phyloP scores from a whole-genome alignment of 1,140 invertebrate species.

The Geopemphigus sp. region DNA sequence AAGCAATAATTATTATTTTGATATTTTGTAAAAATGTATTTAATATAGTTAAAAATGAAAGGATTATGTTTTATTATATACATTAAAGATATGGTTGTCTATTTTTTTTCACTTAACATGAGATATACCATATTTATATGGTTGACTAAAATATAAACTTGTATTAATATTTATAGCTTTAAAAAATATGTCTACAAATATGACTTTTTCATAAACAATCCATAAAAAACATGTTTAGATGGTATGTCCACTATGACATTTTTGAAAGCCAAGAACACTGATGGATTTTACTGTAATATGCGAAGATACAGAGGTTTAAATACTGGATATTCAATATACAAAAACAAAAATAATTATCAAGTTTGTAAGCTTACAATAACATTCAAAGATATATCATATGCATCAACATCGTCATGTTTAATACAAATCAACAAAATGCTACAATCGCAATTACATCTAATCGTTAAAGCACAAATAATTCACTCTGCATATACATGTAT shows the following conservation, averaged over 20 bases:
- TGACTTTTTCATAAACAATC: background rate
- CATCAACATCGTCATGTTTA: background rate
- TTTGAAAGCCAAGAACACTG: constrained; percentile 48
- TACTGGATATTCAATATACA: constrained; percentile 63
- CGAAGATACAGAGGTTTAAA: constrained; percentile 60
- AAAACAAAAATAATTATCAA: constrained; percentile 64
- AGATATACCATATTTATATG: too few relatives aligned
- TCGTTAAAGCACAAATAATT: constrained; percentile 43
- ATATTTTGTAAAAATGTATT: too few relatives aligned
- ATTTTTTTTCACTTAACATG: too few relatives aligned
- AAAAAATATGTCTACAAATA: background rate
- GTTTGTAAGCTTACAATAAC: constrained; percentile 73
- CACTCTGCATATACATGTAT: constrained; percentile 53
- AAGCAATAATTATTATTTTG: too few relatives aligned
- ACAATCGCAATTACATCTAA: constrained; percentile 19
- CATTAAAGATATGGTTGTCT: too few relatives aligned
- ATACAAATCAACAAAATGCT: background rate
- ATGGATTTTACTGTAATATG: constrained; percentile 59
- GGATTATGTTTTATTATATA: too few relatives aligned
- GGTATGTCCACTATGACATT: constrained; percentile 28
- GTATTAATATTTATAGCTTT: too few relatives aligned
- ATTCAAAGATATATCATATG: constrained; percentile 63
- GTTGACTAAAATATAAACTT: too few relatives aligned
- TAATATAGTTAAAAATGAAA: too few relatives aligned
- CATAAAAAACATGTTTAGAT: constrained; percentile 14